Conservation (phyloP, 2,888 invertebrate species). For the Catonia carolina region DNA sequence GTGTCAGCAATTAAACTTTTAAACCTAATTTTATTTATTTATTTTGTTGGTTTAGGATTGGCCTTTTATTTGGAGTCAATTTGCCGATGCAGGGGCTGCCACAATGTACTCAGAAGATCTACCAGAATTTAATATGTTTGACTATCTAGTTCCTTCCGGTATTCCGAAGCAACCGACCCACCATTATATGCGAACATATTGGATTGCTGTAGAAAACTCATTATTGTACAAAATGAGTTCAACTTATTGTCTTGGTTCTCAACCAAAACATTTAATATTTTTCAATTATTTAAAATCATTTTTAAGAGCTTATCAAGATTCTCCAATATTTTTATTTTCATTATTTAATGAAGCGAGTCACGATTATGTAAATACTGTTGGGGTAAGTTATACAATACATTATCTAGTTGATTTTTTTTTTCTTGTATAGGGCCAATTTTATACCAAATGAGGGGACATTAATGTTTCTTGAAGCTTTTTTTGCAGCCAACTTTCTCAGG, state of each 20-base stretch:
- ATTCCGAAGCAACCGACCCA: constrained; percentile 42
- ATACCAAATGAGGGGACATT: neutral
- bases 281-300: constrained; percentile 38
- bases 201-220: constrained; percentile 39
- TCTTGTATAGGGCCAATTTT: too few relatives aligned
- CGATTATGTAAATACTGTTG: constrained; percentile 41
- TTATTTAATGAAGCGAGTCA: constrained; percentile 39
- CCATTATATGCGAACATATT: constrained; percentile 43
- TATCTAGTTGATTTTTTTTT: neutral
- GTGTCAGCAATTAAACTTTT: too few relatives aligned
- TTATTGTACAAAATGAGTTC: constrained; percentile 37
- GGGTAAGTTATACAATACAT: constrained; percentile 29
- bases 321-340: constrained; percentile 32
- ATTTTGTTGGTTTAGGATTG: constrained; percentile 35
- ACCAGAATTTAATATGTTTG: constrained; percentile 43
- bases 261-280: constrained; percentile 37
- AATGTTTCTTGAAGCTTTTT: too few relatives aligned
- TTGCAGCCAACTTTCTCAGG: too few relatives aligned
- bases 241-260: constrained; percentile 38
- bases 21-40: too few relatives aligned
- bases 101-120: constrained; percentile 45
- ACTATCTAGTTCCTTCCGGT: constrained; percentile 42
- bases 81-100: constrained; percentile 39
- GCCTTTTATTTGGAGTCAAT: constrained; percentile 44
- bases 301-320: constrained; percentile 30